Percentiles rank a stretch among this genome's conserved stretches.
These are phyloP conservation scores for Clamator glandarius DNA, from an alignment of 2,797 vertebrate genomes.

Conservation along the genomic window DNA sequence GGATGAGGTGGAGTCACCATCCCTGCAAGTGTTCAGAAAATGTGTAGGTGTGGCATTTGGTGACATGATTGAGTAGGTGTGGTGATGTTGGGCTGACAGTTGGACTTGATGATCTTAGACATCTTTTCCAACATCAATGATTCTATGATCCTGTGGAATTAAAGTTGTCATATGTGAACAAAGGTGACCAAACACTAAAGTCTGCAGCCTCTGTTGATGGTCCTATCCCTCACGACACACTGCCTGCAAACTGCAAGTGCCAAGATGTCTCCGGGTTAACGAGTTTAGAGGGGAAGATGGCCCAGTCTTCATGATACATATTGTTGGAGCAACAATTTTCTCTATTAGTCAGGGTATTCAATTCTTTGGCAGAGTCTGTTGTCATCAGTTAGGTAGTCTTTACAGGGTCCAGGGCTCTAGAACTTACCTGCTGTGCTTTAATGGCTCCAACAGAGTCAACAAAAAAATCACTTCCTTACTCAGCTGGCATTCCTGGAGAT, in stretches of 20 bases:
- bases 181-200: neutral
- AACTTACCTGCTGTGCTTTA: neutral
- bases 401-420: neutral
- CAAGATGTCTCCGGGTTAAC: neutral
- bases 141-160: neutral
- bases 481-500: neutral
- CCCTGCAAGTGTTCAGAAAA: too few species aligned
- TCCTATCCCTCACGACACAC: neutral
- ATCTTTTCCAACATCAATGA: too few species aligned
- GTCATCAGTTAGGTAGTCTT: neutral
- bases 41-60: too few species aligned
- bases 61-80: too few species aligned
- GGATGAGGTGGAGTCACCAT: too few species aligned
- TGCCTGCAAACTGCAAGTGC: neutral
- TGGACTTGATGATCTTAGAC: too few species aligned
- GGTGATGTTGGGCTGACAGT: too few species aligned
- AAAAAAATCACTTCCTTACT: neutral
- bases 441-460: neutral
- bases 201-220: neutral
- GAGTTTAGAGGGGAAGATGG: neutral
- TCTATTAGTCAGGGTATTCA: accelerated
- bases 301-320: accelerated
- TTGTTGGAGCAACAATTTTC: neutral
- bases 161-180: neutral
- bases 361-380: neutral